Base-by-base conservation (phyloP, 2,888 invertebrate species). In the Dasypogon diadema region DNA sequence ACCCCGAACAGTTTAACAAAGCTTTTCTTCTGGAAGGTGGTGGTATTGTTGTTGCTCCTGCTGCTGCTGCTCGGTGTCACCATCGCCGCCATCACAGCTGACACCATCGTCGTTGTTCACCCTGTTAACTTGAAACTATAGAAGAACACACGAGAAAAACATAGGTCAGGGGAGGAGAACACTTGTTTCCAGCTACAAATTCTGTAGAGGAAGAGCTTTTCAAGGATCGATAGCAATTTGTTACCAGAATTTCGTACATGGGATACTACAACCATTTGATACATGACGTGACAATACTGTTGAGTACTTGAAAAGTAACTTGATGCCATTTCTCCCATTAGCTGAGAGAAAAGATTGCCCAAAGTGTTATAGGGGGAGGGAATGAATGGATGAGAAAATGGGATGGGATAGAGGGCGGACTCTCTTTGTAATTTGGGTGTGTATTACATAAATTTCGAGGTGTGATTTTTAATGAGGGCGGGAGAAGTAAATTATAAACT, bases 211-310 rank as follows among this genome's bases (percentile, higher is more conserved):
- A 48, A 48, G 51, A 51, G 51, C 51, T 51, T 51, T n/a, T 51
- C 51, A 18, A 12, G 14, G 51, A 51, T 51, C 51, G 51, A 51
- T 51, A 51, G 18, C 51, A 51, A 51, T 51, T 51, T 51, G 51
- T 51, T 21, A 51, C 51, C 5, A 42, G 42, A 42, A 42, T 42
- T 42, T 42, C 12, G 42, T 42, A 42, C 42, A 42, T 42, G 51
- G 18, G 51, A n/a, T 51, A 51, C 18, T 18, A 51, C 51, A 51
- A 21, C 16, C 6, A 51, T 51, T 51, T 51, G 51, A 51, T 51
- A 51, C 51, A 51, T 18, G 51, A 51, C 51, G 51, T 51, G 51
- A 51, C 51, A 51, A 51, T 51, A 51, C 51, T 21, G 18, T 21
- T 18, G 21, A 51, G 51, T 51, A n/a, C 42, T 42, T 42, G 42